These are phyloP conservation scores for Pachliopta kotzebuea DNA, from an alignment of 2,888 invertebrate species.

Conservation along the genomic window DNA sequence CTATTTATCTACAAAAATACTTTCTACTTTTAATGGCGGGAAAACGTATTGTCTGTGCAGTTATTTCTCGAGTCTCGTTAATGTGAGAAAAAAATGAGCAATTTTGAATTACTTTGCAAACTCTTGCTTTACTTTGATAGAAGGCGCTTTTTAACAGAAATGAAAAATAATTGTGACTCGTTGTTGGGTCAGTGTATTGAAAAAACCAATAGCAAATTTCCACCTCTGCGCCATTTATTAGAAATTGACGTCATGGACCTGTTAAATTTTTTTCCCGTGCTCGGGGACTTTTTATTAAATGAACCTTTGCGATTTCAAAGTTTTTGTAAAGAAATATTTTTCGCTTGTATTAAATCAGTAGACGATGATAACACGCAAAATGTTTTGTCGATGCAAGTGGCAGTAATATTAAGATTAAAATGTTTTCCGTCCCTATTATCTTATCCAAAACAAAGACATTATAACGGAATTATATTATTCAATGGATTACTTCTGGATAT, in stretches of 20 bases:
- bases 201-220: slow-evolving; percentile 52
- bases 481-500: slow-evolving; percentile 54
- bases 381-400: slow-evolving; percentile 51
- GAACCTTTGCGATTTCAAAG: slow-evolving; percentile 59
- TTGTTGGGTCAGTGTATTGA: slow-evolving; percentile 50
- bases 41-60: slow-evolving; percentile 3
- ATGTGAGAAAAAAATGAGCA: slow-evolving; percentile 15
- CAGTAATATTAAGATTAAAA: slow-evolving; percentile 53
- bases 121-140: slow-evolving; percentile 65
- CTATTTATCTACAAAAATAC: too few relatives aligned
- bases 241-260: slow-evolving; percentile 65
- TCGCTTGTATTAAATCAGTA: slow-evolving; percentile 51
- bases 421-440: slow-evolving; percentile 46
- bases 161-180: slow-evolving; percentile 50
- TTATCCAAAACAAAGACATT: slow-evolving; percentile 40
- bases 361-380: slow-evolving; percentile 40
- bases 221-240: slow-evolving; percentile 55
- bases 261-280: slow-evolving; percentile 48
- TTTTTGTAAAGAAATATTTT: slow-evolving; percentile 57
- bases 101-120: slow-evolving; percentile 53
- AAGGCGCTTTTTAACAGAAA: slow-evolving; percentile 49
- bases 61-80: background rate
- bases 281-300: slow-evolving; percentile 50
- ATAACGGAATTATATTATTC: slow-evolving; percentile 49
- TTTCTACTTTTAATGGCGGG: too few relatives aligned